Evolutionary conservation across 2,888 invertebrate genomes (phyloP).

Genomic region (Heliothis peltigera): DNA sequence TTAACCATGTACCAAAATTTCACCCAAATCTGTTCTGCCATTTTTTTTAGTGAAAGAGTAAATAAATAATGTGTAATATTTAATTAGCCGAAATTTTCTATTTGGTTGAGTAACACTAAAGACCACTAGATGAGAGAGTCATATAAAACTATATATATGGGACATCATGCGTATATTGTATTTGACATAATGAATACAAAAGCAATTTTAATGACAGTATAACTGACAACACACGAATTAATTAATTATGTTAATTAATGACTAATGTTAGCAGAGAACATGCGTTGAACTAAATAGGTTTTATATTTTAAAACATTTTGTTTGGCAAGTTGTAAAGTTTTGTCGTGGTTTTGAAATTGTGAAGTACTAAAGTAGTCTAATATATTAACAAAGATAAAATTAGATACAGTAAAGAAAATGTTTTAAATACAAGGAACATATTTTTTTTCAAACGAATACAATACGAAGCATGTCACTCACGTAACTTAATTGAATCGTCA

Average conservation of each 20-base stretch:
- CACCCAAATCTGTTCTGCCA: no score
- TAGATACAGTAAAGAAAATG: no score
- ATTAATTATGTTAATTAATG: background rate
- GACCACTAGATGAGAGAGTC: no score
- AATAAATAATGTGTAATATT: no score
- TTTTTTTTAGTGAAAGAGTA: no score
- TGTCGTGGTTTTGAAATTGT: background rate
- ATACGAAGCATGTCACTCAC: no score
- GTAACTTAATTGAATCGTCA: background rate
- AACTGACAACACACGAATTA: background rate
- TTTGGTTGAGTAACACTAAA: no score
- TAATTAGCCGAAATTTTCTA: no score
- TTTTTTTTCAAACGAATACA: no score
- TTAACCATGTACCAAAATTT: no score
- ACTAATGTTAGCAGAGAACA: background rate
- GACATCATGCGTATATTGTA: background rate
- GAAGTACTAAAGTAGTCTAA: background rate
- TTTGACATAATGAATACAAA: background rate
- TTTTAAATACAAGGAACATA: no score
- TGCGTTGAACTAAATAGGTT: constrained; percentile 1
- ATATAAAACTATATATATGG: background rate
- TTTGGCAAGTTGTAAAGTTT: background rate
- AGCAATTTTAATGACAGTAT: constrained; percentile 2
- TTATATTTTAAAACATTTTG: background rate
- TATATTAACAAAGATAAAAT: no score